Percentiles rank a stretch among this genome's conserved stretches.
These are phyloP conservation scores for Eretmochelys imbricata DNA, from an alignment of 2,113 vertebrate species.

Conservation along the genomic window DNA sequence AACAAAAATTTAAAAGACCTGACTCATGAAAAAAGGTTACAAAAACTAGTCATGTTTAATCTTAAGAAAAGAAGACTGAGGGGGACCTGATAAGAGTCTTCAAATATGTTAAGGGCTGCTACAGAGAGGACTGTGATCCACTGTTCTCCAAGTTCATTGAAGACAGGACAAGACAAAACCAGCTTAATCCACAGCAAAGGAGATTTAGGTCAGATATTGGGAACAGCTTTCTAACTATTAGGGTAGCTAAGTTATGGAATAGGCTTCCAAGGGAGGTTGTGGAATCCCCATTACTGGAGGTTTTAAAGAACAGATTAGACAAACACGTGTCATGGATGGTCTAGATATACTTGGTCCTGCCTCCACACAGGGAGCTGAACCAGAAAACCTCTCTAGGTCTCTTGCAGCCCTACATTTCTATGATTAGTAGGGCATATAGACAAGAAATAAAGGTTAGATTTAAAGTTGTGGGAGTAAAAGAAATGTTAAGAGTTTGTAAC, in stretches of 20 bases:
- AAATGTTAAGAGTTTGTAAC: neutral
- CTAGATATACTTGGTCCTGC: neutral
- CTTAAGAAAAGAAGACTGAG: neutral
- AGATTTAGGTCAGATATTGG: neutral
- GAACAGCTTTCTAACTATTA: neutral
- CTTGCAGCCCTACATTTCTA: neutral
- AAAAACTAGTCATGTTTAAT: neutral
- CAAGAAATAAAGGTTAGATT: neutral
- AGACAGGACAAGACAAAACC: neutral
- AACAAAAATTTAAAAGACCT: neutral
- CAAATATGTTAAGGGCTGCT: neutral
- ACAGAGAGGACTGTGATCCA: neutral
- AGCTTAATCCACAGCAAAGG: neutral
- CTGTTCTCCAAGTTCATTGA: neutral
- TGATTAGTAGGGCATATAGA: constrained; percentile 15
- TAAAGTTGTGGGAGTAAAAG: constrained; percentile 12
- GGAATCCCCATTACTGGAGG: neutral
- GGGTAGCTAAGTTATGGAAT: neutral
- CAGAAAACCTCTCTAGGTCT: neutral
- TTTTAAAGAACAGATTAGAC: neutral
- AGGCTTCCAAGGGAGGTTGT: neutral
- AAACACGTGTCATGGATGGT: neutral
- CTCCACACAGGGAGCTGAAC: neutral
- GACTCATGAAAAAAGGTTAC: neutral
- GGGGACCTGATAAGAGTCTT: neutral